Evolutionary conservation across 2,113 vertebrate species (phyloP), one percentile per base, ranked within the genome.

Genomic region (Alligator sinensis): DNA sequence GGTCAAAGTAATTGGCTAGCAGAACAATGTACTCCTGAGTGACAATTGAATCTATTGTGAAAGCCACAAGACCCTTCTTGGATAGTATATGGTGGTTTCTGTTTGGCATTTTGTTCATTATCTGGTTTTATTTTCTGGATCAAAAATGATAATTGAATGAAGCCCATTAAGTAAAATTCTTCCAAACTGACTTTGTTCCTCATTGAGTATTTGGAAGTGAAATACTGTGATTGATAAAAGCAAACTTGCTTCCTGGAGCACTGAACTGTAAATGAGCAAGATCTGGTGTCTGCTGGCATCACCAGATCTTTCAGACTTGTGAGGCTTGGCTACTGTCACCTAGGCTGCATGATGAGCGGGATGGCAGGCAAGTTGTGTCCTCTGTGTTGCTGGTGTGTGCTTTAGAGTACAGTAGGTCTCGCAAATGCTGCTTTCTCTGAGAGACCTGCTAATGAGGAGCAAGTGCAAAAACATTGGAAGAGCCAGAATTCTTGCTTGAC

Each of bases 351-450:
- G 95, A 38, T 7, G 57, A 82, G 74, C 58, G 60, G 90, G 87
- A 8, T 70, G 89, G 27, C 82, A 74, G 85, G 78, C 89, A 84
- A 74, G n/a, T 88, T 61, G 14, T 86, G 94, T 96, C 77, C 70
- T 82, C 2, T 93, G 63, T 70, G 61, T 55, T 86, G 82, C 92
- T 89, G 59, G 5, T 60, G 60, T 87, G 1, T 86, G 92, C 59
- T 80, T 94, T 82, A 70, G 55, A 77, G 22, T 82, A 3, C 21
- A 27, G 79, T 1, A 82, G 88, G 34, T 84, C 88, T 82, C 87
- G 87, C 80, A 89, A 86, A 61, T 47, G 75, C 82, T 83, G 88
- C 80, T 84, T 94, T 95, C 81, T 72, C 66, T 86, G 87, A 79
- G 59, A 91, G 34, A 74, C 1, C 74, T 38, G 60, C 80, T 92